Percentiles rank a stretch among this genome's conserved stretches.
These are phyloP conservation scores for Suncus etruscus DNA, from an alignment of 2,113 vertebrate genomes.

Conservation along the genomic window DNA sequence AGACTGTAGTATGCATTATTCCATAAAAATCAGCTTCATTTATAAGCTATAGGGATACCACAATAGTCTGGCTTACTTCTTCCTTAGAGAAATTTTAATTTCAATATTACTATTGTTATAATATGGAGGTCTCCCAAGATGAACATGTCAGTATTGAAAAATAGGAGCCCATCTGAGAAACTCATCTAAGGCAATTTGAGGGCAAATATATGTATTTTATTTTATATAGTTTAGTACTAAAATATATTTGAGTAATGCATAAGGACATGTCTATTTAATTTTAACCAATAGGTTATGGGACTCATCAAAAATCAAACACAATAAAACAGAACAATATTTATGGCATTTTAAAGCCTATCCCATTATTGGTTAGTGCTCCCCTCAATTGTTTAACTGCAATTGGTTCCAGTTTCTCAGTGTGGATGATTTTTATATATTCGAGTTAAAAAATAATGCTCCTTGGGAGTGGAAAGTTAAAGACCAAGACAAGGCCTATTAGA, in stretches of 20 bases:
- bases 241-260: slow-evolving; percentile 45
- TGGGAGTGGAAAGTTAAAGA: slow-evolving; percentile 82
- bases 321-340: slow-evolving; percentile 75
- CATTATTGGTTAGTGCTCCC: slow-evolving; percentile 74
- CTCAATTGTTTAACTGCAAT: slow-evolving; percentile 80
- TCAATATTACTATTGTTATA: slow-evolving; percentile 15
- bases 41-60: background rate
- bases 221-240: slow-evolving; percentile 53
- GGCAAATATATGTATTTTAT: slow-evolving; percentile 8
- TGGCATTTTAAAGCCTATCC: slow-evolving; percentile 69
- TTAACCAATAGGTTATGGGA: slow-evolving; percentile 70
- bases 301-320: slow-evolving; percentile 76
- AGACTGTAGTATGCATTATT: background rate
- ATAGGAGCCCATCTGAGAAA: slow-evolving; percentile 12
- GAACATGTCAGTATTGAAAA: slow-evolving; percentile 33
- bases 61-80: background rate
- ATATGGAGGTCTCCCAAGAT: background rate
- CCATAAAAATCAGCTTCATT: slow-evolving; percentile 22
- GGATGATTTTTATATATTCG: slow-evolving; percentile 80
- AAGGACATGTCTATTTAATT: slow-evolving; percentile 67
- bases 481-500: slow-evolving; percentile 82
- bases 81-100: slow-evolving; percentile 58
- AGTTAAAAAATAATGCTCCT: slow-evolving; percentile 83
- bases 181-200: slow-evolving; percentile 6
- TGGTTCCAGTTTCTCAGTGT: slow-evolving; percentile 76